Conservation (phyloP, 2,888 invertebrate species). For the Auanema sp. region DNA sequence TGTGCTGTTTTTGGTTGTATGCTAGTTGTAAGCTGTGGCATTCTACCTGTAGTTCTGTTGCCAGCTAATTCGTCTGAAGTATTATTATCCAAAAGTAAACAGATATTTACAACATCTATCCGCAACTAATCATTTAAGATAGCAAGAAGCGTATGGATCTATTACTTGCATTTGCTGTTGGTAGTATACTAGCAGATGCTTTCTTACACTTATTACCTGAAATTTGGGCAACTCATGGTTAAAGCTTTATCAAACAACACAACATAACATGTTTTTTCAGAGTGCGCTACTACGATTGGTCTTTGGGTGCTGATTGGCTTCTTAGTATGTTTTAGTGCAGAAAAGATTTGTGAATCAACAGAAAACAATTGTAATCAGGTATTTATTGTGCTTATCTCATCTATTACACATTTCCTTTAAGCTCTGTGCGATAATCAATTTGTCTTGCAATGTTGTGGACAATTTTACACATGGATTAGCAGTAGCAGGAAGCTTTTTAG, state of each 20-base stretch:
- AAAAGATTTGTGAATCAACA: constrained; percentile 42
- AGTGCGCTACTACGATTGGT: constrained; percentile 28
- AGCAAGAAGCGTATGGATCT: constrained; percentile 43
- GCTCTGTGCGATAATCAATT: constrained; percentile 86
- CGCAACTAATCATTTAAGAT: constrained; percentile 29
- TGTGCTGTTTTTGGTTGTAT: constrained; percentile 42
- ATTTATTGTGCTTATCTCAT: neutral
- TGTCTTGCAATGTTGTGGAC: constrained; percentile 93
- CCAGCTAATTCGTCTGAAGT: constrained; percentile 40
- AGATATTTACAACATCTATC: neutral
- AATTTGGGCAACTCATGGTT: constrained; percentile 26
- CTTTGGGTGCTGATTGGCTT: constrained; percentile 47
- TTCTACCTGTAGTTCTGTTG: constrained; percentile 48
- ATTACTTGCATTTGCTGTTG: constrained; percentile 53
- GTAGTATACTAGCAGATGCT: constrained; percentile 55
- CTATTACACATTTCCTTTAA: constrained; percentile 18
- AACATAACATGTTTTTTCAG: constrained; percentile 16
- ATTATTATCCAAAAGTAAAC: constrained; percentile 33
- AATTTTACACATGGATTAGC: constrained; percentile 98
- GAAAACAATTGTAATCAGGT: constrained; percentile 52
- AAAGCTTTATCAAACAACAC: too few relatives aligned
- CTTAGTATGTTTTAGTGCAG: constrained; percentile 44
- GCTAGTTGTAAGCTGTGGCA: constrained; percentile 45
- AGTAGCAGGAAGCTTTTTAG: constrained; percentile 92
- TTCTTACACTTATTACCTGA: constrained; percentile 58